A percentile compares a stretch with the other conserved stretches of the same genome.
phyloP scores from a whole-genome alignment of 2,113 vertebrate species.

The Leucopsar rothschildi region DNA sequence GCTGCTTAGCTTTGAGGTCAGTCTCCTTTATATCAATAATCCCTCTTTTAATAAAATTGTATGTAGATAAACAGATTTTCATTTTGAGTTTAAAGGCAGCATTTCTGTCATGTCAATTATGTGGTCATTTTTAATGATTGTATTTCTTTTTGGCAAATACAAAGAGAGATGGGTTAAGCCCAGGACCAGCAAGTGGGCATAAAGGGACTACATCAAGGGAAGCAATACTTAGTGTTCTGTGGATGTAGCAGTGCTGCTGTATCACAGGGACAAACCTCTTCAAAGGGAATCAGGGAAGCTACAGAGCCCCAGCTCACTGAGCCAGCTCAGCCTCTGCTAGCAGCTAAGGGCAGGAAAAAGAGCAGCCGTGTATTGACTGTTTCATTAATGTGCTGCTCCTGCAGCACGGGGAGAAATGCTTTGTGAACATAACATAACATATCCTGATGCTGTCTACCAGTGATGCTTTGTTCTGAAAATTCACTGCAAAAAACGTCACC shows the following conservation, averaged over 20 bases:
- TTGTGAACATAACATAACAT: neutral
- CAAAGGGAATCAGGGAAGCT: constrained; percentile 64
- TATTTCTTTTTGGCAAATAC: neutral
- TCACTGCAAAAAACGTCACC: neutral
- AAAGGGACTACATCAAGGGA: neutral
- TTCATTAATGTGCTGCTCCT: constrained; percentile 58
- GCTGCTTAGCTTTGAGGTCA: neutral
- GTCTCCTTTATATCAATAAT: neutral
- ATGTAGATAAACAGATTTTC: neutral
- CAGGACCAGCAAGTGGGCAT: neutral
- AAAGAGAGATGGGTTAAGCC: neutral
- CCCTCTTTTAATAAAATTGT: neutral
- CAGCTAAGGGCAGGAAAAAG: constrained; percentile 63
- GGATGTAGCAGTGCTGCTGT: constrained; percentile 6
- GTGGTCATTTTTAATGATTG: neutral
- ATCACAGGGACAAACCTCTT: constrained; percentile 71
- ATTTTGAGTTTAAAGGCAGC: neutral
- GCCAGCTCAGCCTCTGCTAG: constrained; percentile 73
- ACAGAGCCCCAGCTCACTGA: constrained; percentile 66
- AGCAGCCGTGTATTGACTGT: constrained; percentile 40
- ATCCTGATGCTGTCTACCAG: neutral
- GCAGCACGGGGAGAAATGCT: neutral
- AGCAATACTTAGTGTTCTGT: neutral
- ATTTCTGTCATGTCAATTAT: neutral
- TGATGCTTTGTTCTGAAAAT: neutral